These are phyloP conservation scores for Nomada hirtipes DNA, from an alignment of 2,888 invertebrate species.

Conservation along the genomic window DNA sequence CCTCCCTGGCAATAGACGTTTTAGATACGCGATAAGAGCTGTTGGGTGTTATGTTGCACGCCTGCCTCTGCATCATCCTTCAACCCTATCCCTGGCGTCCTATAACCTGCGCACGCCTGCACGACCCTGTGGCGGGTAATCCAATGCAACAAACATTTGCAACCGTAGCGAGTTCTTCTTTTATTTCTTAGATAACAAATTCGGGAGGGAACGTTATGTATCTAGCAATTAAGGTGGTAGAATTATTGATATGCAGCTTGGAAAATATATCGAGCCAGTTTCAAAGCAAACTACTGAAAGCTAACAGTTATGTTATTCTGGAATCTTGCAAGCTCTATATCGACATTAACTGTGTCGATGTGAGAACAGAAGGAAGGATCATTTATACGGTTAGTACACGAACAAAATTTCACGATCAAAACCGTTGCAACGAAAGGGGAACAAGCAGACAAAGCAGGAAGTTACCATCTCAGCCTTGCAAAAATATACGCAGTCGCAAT, in stretches of 20 bases:
- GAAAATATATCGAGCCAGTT: neutral
- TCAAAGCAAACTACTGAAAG: neutral
- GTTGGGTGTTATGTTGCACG: conserved; percentile 52
- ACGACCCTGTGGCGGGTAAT: neutral
- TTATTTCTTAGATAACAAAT: conserved; percentile 51
- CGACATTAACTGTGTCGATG: neutral
- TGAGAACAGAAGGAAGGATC: neutral
- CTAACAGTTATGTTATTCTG: too few species aligned
- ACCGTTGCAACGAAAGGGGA: neutral
- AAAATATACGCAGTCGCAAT: too few species aligned
- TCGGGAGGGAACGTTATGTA: conserved; percentile 45
- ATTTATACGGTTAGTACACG: neutral
- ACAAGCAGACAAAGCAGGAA: neutral
- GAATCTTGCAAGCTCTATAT: neutral
- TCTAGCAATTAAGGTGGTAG: conserved; percentile 22
- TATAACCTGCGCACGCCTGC: conserved; percentile 2
- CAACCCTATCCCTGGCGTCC: conserved; percentile 28
- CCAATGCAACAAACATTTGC: conserved; percentile 6
- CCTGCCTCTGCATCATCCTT: conserved; percentile 57
- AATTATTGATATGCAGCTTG: neutral
- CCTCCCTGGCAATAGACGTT: conserved; percentile 57
- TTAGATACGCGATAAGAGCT: conserved; percentile 61
- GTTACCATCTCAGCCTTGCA: neutral
- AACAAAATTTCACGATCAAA: neutral
- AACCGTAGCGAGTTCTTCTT: conserved; percentile 24